Evolutionary conservation across 1,140 invertebrate genomes (phyloP).

Genomic region (Drosophila pectinifera): DNA sequence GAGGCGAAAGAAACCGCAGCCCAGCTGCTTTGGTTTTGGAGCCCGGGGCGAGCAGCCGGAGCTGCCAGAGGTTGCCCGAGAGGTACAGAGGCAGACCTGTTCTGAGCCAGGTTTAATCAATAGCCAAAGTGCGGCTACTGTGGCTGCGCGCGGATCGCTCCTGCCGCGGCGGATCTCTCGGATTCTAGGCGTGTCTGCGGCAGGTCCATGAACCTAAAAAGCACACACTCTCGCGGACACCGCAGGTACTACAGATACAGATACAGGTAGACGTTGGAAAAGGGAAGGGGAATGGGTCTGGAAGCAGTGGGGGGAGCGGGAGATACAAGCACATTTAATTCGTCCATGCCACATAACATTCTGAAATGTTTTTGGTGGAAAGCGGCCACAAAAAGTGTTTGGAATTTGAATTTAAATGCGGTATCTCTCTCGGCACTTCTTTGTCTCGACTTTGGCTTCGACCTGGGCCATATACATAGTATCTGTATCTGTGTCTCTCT

Average conservation of each 20-base stretch:
- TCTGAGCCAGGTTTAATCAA: conserved; percentile 80
- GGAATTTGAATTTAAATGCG: conserved; percentile 74
- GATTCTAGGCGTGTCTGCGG: conserved; percentile 79
- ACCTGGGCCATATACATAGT: conserved; percentile 5
- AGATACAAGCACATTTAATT: conserved; percentile 46
- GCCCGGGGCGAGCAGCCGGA: conserved; percentile 15
- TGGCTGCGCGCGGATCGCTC: conserved; percentile 32
- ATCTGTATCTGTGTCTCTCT: conserved; percentile 3
- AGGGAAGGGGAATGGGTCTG: neutral
- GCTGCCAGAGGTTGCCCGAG: conserved; percentile 3
- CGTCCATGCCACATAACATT: conserved; percentile 48
- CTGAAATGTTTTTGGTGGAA: conserved; percentile 43
- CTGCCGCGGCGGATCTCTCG: conserved; percentile 59
- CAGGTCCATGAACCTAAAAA: conserved; percentile 77
- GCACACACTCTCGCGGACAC: conserved; percentile 24
- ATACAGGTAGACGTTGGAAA: conserved; percentile 18
- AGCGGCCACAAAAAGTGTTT: conserved; percentile 56
- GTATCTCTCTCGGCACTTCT: conserved; percentile 55
- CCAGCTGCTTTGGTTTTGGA: conserved; percentile 17
- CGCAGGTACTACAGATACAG: conserved; percentile 23
- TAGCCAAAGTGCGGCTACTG: conserved; percentile 60
- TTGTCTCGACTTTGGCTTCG: conserved; percentile 20
- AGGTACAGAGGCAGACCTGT: conserved; percentile 62
- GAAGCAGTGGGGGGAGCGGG: neutral
- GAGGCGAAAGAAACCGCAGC: conserved; percentile 33